Conservation (phyloP, 2,797 vertebrate species). For the Labeo calbasu region DNA sequence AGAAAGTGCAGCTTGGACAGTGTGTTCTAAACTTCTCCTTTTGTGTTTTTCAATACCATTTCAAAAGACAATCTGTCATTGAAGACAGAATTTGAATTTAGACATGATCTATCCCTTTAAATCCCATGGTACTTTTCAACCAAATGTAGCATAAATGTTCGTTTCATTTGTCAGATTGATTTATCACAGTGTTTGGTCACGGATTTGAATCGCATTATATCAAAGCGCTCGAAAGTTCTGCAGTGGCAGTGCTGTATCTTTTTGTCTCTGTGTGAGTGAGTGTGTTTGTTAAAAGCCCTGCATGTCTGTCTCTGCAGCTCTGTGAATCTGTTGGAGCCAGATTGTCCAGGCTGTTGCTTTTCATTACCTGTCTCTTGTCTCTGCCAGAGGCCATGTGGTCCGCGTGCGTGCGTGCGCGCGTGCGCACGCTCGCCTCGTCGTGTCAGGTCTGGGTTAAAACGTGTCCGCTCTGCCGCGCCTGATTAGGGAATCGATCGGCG, state of each 20-base stretch:
- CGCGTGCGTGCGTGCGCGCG: constrained; percentile 13
- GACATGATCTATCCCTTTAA: background rate
- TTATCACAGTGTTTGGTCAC: background rate
- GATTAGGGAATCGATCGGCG: constrained; percentile 74
- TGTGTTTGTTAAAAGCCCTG: constrained; percentile 49
- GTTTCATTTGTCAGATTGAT: constrained; percentile 10
- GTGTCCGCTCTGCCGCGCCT: constrained; percentile 57
- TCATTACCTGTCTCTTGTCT: constrained; percentile 72
- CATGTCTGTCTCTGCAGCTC: constrained; percentile 56
- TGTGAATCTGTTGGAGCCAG: constrained; percentile 67
- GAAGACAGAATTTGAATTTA: background rate
- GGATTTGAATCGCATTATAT: constrained; percentile 6
- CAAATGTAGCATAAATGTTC: constrained; percentile 14
- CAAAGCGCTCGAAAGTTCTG: constrained; percentile 10
- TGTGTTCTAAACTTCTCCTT: background rate
- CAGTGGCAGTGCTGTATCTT: background rate
- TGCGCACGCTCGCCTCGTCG: constrained; percentile 22
- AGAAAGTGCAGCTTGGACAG: background rate
- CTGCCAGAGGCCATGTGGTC: constrained; percentile 67
- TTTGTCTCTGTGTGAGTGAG: background rate
- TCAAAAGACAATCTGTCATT: background rate
- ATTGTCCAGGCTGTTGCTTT: constrained; percentile 76
- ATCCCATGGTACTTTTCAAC: background rate
- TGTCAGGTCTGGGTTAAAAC: constrained; percentile 69
- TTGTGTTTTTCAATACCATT: background rate